Conservation (phyloP, 1,140 invertebrate species). For the Brachionus koreanus region DNA sequence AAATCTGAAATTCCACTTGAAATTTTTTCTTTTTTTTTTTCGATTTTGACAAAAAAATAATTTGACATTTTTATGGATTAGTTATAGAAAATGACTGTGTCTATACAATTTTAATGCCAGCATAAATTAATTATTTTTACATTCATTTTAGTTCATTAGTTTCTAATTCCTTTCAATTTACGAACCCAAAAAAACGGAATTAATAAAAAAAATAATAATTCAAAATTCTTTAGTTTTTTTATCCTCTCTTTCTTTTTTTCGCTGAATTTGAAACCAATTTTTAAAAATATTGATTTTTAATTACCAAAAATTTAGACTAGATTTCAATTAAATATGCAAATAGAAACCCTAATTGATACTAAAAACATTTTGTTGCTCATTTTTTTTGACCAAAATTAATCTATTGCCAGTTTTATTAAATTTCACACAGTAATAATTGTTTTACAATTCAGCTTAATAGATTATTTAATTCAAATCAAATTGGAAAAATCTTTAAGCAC, state of each 20-base stretch:
- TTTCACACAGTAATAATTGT: not conserved
- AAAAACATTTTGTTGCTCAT: not conserved
- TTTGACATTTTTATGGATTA: slow-evolving; percentile 1
- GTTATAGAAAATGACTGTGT: not conserved
- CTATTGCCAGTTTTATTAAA: not conserved
- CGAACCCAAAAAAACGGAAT: not conserved
- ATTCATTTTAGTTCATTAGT: not conserved
- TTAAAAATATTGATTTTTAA: not conserved
- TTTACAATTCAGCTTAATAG: not conserved
- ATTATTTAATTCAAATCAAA: not conserved
- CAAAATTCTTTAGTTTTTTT: not conserved
- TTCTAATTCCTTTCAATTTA: not conserved
- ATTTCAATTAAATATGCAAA: slow-evolving; percentile 10
- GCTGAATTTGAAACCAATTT: not conserved
- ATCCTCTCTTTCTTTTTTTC: not conserved
- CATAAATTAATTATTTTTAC: not conserved
- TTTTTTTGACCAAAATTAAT: not conserved
- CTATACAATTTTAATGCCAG: not conserved
- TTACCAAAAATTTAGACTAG: not conserved
- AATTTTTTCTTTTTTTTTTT: not conserved
- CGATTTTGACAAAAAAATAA: not conserved
- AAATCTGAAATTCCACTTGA: not conserved
- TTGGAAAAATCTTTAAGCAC: not conserved
- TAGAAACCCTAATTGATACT: not conserved
- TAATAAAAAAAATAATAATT: not conserved